Conservation (phyloP, 2,113 vertebrate genomes). For the Desmodus rotundus region DNA sequence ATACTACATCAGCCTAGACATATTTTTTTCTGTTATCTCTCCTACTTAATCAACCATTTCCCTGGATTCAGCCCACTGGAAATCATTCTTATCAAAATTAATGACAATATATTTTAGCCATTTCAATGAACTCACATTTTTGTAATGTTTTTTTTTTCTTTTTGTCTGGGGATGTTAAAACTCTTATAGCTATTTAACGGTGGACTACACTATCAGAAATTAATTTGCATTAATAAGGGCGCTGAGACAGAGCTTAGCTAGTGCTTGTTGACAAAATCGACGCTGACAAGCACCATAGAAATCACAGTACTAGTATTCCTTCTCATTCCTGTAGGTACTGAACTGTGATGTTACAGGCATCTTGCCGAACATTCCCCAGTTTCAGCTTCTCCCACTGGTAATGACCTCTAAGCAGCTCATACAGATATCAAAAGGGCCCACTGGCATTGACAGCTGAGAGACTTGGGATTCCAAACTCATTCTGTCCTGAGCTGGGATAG, state of each 20-base stretch:
- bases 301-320: background rate
- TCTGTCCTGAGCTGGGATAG: background rate
- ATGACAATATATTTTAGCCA: constrained; percentile 45
- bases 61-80: constrained; percentile 35
- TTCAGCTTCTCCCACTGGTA: background rate
- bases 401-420: background rate
- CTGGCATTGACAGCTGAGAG: rapidly evolving
- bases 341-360: background rate
- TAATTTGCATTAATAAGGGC: background rate
- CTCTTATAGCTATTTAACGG: background rate
- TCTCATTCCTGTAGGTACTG: background rate
- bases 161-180: background rate
- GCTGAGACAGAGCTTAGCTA: background rate
- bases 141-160: background rate
- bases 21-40: background rate
- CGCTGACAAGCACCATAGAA: background rate
- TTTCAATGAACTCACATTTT: constrained; percentile 39
- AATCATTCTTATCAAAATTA: constrained; percentile 53
- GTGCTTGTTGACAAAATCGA: background rate
- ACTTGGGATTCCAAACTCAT: background rate
- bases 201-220: background rate
- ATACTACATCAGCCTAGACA: background rate
- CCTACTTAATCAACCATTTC: constrained; percentile 41
- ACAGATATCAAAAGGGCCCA: background rate
- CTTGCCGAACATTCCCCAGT: background rate